Evolutionary conservation across 2,113 vertebrate genomes (phyloP).

Genomic region (Podiceps cristatus): DNA sequence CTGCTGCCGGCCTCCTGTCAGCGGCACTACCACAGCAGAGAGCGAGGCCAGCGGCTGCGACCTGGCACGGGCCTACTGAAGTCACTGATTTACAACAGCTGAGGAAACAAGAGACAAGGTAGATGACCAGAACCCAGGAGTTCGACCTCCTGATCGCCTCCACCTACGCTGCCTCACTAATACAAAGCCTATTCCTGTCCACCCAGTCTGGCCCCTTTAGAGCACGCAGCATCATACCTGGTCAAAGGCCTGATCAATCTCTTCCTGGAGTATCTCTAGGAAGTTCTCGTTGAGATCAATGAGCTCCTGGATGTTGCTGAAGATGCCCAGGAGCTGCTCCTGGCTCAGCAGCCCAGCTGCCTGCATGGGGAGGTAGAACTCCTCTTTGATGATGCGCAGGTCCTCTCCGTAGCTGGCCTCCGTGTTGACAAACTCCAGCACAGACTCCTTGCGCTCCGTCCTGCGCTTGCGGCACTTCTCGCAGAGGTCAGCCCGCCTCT

Average conservation of each 20-base stretch:
- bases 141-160: not conserved
- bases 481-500: slow-evolving; percentile 82
- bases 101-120: not conserved
- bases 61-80: not conserved
- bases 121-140: not conserved
- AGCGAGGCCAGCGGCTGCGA: not conserved
- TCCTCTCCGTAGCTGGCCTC: slow-evolving; percentile 90
- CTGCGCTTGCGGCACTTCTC: slow-evolving; percentile 87
- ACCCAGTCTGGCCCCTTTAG: not conserved
- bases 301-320: slow-evolving; percentile 90
- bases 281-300: slow-evolving; percentile 89
- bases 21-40: not conserved
- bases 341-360: slow-evolving; percentile 83
- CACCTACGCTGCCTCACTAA: not conserved
- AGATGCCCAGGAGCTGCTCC: slow-evolving; percentile 87
- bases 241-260: slow-evolving; percentile 87
- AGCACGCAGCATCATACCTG: slow-evolving; percentile 73
- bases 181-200: not conserved
- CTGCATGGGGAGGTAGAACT: slow-evolving; percentile 91
- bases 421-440: slow-evolving; percentile 91
- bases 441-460: slow-evolving; percentile 89
- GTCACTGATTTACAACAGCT: not conserved
- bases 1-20: not conserved
- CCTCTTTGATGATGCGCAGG: slow-evolving; percentile 89
- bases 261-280: slow-evolving; percentile 88